Base-by-base conservation (phyloP, 1,140 invertebrate species). In the Adoxophyes honmai region DNA sequence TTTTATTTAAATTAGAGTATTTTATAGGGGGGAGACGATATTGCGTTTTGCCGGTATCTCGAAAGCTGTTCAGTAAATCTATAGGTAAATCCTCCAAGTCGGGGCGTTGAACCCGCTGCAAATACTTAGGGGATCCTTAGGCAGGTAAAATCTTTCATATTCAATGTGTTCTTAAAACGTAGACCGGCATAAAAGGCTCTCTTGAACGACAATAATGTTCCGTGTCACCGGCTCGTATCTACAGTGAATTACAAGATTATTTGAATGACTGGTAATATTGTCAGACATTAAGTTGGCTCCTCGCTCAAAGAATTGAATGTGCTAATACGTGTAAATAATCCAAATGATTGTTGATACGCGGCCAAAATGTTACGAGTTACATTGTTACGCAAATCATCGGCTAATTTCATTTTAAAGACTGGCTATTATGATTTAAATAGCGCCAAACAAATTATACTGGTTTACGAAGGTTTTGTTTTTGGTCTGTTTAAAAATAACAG, bases 1-100 rank as follows among this genome's bases (percentile, higher is more conserved):
- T 88, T 88, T 86, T 88, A 88, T 88, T 88, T 88, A 88, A 88
- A 88, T 86, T 88, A 86, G 83, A 88, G 85, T 84, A 83, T 86
- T 88, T 88, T 88, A 88, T 88, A 82, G 83, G 79, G 80, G 75
- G 77, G 76, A 78, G 78, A 78, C 79, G 78, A 86, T 88, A 88
- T 88, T 86, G 79, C 81, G 81, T 86, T 86, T 81, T 85, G 74
- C 80, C 82, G 75, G 75, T 82, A 77, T 78, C 81, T 79, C 72
- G 64, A 68, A 78, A 71, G 68, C 71, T 77, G 62, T 78, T 78
- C 67, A 57, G 69, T 75, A 74, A 76, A 78, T 66, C 62, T 71
- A 69, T 70, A 70, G 66, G 67, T 72, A 70, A 70, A 75, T 76
- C 75, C 65, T 64, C 66, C 60, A 65, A 51, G 63, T 51, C 34